Evolutionary conservation across 2,113 vertebrate genomes (phyloP).

Genomic region (Microcebus jonahi): DNA sequence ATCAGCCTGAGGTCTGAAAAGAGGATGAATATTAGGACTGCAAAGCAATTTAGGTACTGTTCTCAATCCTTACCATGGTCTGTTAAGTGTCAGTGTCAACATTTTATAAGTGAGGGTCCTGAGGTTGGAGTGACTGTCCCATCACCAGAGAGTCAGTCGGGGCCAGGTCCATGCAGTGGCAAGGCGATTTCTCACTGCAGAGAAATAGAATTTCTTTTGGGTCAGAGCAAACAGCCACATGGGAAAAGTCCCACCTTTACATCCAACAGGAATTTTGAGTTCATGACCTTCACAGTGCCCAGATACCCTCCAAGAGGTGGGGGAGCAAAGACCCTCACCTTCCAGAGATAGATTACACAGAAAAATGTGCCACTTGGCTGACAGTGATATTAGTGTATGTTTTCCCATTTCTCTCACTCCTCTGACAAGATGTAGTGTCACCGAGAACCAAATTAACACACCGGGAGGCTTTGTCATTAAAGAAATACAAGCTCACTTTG

Average conservation of each 20-base stretch:
- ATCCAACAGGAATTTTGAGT: background rate
- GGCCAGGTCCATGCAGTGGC: background rate
- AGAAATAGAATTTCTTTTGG: background rate
- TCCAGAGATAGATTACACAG: slow-evolving; percentile 51
- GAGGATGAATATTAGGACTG: background rate
- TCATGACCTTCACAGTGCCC: background rate
- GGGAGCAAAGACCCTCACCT: slow-evolving; percentile 56
- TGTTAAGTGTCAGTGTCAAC: background rate
- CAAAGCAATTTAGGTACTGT: background rate
- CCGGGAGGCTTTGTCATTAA: slow-evolving; percentile 85
- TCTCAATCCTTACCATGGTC: background rate
- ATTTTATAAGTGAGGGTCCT: background rate
- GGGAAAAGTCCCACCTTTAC: background rate
- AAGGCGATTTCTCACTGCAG: background rate
- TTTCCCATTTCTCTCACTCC: slow-evolving; percentile 75
- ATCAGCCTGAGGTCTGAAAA: background rate
- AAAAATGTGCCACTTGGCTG: slow-evolving; percentile 62
- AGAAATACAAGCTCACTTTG: slow-evolving; percentile 82
- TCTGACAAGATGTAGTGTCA: slow-evolving; percentile 81
- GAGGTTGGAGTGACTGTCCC: background rate
- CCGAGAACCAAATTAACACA: slow-evolving; percentile 83
- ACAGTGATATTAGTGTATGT: slow-evolving; percentile 73
- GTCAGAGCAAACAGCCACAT: background rate
- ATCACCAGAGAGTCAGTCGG: too few species aligned
- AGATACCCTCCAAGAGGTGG: background rate